Evolutionary conservation across 2,888 invertebrate species (phyloP).

Genomic region (Sericinus montela): DNA sequence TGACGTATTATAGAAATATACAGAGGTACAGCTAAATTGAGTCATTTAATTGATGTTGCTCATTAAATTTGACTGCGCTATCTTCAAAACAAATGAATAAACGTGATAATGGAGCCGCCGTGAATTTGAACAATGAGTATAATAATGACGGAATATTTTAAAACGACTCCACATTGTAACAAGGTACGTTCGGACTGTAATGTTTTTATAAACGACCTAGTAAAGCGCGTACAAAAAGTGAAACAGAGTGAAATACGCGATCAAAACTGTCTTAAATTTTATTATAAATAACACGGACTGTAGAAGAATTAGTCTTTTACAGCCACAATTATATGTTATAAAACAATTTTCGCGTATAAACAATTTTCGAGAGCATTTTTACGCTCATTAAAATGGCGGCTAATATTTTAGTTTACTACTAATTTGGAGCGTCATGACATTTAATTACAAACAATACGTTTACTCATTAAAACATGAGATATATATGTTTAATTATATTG

Average conservation of each 20-base stretch:
- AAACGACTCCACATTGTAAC: conserved; percentile 5
- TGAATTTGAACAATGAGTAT: conserved; percentile 4
- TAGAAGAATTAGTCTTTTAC: too few relatives aligned
- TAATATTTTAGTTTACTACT: background rate
- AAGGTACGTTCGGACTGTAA: background rate
- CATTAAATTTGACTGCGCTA: conserved; percentile 15
- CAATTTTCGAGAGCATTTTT: too few relatives aligned
- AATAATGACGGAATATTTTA: conserved; percentile 9
- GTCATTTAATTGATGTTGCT: conserved; percentile 9
- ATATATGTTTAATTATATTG: too few relatives aligned
- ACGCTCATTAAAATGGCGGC: conserved; percentile 1
- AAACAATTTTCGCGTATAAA: too few relatives aligned
- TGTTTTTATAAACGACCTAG: too few relatives aligned
- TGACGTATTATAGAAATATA: background rate
- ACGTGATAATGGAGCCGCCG: conserved; percentile 12
- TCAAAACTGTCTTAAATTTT: too few relatives aligned
- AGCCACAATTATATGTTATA: too few relatives aligned
- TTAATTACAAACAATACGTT: background rate
- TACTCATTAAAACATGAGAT: too few relatives aligned
- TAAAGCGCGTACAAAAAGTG: too few relatives aligned
- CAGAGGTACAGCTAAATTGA: background rate
- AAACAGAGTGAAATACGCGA: too few relatives aligned
- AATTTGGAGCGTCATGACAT: background rate
- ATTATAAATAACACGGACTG: too few relatives aligned
- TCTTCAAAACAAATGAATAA: conserved; percentile 16